These are phyloP conservation scores for Plecturocebus donacophilus DNA, from an alignment of 2,113 vertebrate species.

Conservation along the genomic window DNA sequence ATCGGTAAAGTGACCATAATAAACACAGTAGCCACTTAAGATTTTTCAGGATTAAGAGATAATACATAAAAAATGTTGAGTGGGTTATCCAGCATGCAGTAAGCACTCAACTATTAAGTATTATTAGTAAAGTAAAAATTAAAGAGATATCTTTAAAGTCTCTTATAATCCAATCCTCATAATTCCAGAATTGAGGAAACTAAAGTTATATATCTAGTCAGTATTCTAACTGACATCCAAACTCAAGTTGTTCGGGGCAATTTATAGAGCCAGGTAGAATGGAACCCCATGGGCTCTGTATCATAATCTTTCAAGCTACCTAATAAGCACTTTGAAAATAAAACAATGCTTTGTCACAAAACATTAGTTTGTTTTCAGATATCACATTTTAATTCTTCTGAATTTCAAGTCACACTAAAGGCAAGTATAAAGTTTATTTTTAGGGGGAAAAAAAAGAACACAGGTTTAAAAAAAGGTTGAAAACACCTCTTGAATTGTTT, in stretches of 20 bases:
- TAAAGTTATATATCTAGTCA: not conserved
- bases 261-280: accelerated
- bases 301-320: not conserved
- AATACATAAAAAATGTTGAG: not conserved
- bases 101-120: not conserved
- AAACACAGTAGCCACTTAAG: not conserved
- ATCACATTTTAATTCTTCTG: not conserved
- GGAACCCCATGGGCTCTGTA: accelerated
- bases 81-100: not conserved
- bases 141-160: not conserved
- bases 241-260: not conserved
- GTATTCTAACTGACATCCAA: not conserved
- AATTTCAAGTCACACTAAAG: not conserved
- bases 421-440: not conserved
- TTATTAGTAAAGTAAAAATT: not conserved
- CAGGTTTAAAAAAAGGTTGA: not conserved
- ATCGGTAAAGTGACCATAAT: not conserved
- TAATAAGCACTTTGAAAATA: not conserved
- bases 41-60: not conserved
- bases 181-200: not conserved
- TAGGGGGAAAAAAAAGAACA: not conserved
- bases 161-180: not conserved
- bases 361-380: not conserved
- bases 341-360: not conserved
- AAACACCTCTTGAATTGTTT: not conserved